Conservation (phyloP, 2,797 vertebrate genomes). For the Hypotaenidia philippensis region DNA sequence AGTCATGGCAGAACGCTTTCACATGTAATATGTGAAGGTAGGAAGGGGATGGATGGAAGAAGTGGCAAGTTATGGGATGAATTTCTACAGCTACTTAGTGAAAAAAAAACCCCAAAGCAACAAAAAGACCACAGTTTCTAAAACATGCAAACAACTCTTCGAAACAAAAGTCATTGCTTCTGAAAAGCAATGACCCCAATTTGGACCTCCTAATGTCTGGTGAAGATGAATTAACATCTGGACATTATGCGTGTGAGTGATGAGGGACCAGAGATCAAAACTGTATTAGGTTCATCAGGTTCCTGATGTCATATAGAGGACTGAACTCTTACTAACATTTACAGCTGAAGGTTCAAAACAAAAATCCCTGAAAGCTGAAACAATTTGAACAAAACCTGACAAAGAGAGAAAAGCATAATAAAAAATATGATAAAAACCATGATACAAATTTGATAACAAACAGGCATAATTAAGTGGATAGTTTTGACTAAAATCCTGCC, state of each 20-base stretch:
- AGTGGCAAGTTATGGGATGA: not conserved
- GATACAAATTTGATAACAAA: not conserved
- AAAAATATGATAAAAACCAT: not conserved
- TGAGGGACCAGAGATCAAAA: not conserved
- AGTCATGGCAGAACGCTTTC: not conserved
- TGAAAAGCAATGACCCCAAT: not conserved
- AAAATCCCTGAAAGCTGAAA: not conserved
- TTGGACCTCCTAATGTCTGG: not conserved
- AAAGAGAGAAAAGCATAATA: not conserved
- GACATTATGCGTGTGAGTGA: not conserved
- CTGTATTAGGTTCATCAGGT: not conserved
- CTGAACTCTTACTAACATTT: not conserved
- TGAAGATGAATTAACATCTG: not conserved
- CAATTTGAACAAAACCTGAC: not conserved
- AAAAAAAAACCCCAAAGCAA: accelerated
- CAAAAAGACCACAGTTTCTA: not conserved
- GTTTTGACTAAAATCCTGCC: not conserved
- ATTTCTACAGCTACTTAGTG: not conserved
- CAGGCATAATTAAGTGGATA: not conserved
- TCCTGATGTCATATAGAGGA: not conserved
- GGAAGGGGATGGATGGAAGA: not conserved
- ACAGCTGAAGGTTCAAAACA: not conserved
- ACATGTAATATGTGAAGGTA: not conserved
- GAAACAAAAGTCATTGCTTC: not conserved
- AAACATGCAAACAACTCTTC: not conserved